A percentile compares a stretch with the other conserved stretches of the same genome.
Evolutionary conservation across 2,888 invertebrate species (phyloP).

Genomic region (Pandemis heparana): DNA sequence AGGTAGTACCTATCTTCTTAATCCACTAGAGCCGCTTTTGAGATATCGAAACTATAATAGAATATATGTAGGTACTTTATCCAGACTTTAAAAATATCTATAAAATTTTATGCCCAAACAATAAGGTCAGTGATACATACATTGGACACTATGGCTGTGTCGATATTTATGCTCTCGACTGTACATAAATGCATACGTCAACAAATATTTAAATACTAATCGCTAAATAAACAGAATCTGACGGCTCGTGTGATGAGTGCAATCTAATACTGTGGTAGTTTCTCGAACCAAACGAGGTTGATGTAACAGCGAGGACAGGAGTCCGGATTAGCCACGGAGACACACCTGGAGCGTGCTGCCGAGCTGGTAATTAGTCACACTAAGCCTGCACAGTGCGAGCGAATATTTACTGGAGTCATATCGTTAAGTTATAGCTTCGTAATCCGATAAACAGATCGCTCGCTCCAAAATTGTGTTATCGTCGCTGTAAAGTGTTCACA

Average conservation of each 20-base stretch:
- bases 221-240: too few relatives aligned
- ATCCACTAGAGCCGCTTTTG: too few relatives aligned
- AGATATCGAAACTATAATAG: too few relatives aligned
- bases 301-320: neutral
- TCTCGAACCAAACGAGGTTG: neutral
- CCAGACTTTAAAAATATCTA: too few relatives aligned
- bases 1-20: too few relatives aligned
- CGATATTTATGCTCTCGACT: too few relatives aligned
- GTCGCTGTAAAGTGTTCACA: constrained; percentile 80
- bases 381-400: constrained; percentile 66
- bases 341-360: constrained; percentile 74
- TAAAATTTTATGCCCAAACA: too few relatives aligned
- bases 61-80: too few relatives aligned
- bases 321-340: constrained; percentile 68
- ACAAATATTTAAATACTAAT: too few relatives aligned
- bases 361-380: constrained; percentile 76
- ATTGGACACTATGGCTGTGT: too few relatives aligned
- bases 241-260: neutral
- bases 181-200: too few relatives aligned
- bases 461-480: constrained; percentile 80
- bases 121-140: too few relatives aligned
- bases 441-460: constrained; percentile 81
- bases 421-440: constrained; percentile 77
- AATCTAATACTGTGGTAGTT: neutral
- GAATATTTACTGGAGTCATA: constrained; percentile 75